These are phyloP conservation scores for Cyclina sinensis DNA, from an alignment of 1,140 invertebrate species.

Conservation along the genomic window DNA sequence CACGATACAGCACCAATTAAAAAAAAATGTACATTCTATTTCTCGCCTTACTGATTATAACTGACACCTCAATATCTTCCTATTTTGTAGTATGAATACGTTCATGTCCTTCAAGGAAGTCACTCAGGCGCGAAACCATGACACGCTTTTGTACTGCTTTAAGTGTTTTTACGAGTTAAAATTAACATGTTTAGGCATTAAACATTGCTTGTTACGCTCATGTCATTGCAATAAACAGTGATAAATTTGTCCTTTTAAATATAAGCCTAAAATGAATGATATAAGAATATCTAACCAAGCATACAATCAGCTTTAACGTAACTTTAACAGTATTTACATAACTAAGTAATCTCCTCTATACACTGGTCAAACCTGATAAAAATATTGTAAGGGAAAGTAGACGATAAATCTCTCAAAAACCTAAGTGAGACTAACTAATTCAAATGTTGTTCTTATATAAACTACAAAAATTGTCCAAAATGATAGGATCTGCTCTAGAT, in stretches of 20 bases:
- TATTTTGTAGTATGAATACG: conserved; percentile 38
- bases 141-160: conserved; percentile 25
- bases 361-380: neutral
- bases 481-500: too few species aligned
- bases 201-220: neutral
- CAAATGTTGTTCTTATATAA: too few species aligned
- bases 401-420: too few species aligned
- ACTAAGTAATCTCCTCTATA: neutral
- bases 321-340: neutral
- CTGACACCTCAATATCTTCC: conserved; percentile 35
- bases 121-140: neutral
- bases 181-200: conserved; percentile 47
- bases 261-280: neutral
- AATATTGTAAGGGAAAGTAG: too few species aligned
- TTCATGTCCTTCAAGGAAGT: neutral
- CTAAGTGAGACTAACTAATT: too few species aligned
- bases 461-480: too few species aligned
- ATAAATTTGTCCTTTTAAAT: conserved; percentile 39
- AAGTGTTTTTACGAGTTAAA: conserved; percentile 38
- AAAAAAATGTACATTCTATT: conserved; percentile 33
- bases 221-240: neutral
- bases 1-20: neutral
- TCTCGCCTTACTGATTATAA: conserved; percentile 15
- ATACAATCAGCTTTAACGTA: too few species aligned
- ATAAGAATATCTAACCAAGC: neutral